These are phyloP conservation scores for Poecile atricapillus DNA, from an alignment of 2,113 vertebrate species.

Conservation along the genomic window DNA sequence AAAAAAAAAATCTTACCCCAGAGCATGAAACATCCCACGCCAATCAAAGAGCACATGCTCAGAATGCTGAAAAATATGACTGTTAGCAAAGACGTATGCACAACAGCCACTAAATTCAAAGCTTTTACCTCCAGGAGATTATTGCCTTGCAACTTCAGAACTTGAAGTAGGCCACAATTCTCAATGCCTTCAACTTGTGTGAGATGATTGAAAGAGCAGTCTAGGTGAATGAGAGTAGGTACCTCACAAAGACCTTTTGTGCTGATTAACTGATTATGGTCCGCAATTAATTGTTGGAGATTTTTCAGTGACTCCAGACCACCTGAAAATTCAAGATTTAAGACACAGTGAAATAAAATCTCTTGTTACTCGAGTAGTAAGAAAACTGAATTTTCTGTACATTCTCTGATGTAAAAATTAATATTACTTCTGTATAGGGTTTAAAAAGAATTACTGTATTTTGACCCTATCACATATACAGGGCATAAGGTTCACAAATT, in stretches of 20 bases:
- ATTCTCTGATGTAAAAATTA: neutral
- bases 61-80: neutral
- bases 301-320: constrained; percentile 82
- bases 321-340: constrained; percentile 72
- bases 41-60: neutral
- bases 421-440: neutral
- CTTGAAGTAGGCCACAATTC: constrained; percentile 84
- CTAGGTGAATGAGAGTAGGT: constrained; percentile 81
- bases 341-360: neutral
- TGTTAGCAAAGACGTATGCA: neutral
- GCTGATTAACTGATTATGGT: constrained; percentile 91
- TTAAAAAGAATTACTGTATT: neutral
- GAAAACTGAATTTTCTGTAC: neutral
- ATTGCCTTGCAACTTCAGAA: constrained; percentile 87
- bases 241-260: constrained; percentile 81
- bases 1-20: neutral
- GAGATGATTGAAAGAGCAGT: constrained; percentile 91
- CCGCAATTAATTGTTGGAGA: constrained; percentile 83
- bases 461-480: neutral
- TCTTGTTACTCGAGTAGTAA: neutral
- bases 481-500: neutral
- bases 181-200: constrained; percentile 81
- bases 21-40: neutral
- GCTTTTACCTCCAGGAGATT: constrained; percentile 84
- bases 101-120: neutral